Evolutionary conservation across 2,888 invertebrate species (phyloP), one percentile per base, ranked within the genome.

Genomic region (Xestia c-nigrum): DNA sequence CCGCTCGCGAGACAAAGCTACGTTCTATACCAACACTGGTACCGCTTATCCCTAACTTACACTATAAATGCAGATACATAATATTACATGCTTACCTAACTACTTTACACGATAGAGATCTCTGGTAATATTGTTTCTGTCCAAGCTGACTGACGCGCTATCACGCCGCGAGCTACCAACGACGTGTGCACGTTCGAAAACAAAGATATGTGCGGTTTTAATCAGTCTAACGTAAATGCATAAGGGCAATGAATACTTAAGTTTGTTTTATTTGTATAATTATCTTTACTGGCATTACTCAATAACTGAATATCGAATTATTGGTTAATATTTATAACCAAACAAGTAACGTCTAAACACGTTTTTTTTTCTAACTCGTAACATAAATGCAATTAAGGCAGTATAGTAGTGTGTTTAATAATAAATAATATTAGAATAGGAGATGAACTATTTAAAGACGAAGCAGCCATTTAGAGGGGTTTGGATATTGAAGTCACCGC

Each of bases 101-200:
- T 79, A 84, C 69, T 81, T 78, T 87, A 88, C 86, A 89, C 63
- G 72, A 84, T 84, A 81, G 90, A 89, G 90, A 89, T 89, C 90
- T 85, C 80, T 88, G 89, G 84, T 81, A 76, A 74, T 83, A 82
- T 67, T 85, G 69, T 78, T 82, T 55, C 74, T 76, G 83, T 85
- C 75, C 67, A 71, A 70, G 66, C 57, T 72, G 68, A 57, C 75
- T 61, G 63, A 80, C 73, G 73, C 50, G 38, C 5, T 38, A 47
- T n/a, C 66, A 59, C 78, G 72, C 61, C 46, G 61, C n/a, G 57
- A 75, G 66, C 82, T 82, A 70, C 71, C 59, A 64, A 57, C 38
- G 64, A 64, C 71, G 75, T 52, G 50, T 70, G 50, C 65, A 78
- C 76, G 78, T 64, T 55, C n/a, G 38, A 66, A 80, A 79, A 55